These are phyloP conservation scores for Rhodophaea formosa DNA, from an alignment of 2,888 invertebrate genomes.

Conservation along the genomic window DNA sequence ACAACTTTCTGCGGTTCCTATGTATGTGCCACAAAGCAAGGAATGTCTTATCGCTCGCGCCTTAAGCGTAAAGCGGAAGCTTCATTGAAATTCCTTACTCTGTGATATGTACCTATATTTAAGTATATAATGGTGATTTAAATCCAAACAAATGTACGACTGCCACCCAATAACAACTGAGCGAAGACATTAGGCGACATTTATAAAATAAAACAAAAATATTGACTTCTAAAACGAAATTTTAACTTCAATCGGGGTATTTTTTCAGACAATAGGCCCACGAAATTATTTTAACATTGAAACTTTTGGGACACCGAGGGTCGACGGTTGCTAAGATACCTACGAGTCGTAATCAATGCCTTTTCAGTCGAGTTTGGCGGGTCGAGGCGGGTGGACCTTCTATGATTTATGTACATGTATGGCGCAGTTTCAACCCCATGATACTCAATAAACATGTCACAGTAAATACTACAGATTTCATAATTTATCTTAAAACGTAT, in stretches of 20 bases:
- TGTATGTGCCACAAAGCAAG: too few species aligned
- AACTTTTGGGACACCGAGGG: constrained; percentile 26
- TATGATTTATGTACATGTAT: neutral
- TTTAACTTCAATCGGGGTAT: constrained; percentile 7
- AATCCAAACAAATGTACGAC: too few species aligned
- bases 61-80: too few species aligned
- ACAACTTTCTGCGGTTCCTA: too few species aligned
- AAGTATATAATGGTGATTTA: too few species aligned
- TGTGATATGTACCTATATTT: too few species aligned
- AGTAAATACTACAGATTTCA: neutral
- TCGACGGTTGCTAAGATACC: constrained; percentile 22
- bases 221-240: constrained; percentile 5
- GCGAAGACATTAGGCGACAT: neutral
- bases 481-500: too few species aligned
- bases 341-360: constrained; percentile 29
- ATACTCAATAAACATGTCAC: neutral
- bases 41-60: too few species aligned
- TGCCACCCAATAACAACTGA: too few species aligned
- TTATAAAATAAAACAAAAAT: neutral
- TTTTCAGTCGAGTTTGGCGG: constrained; percentile 21
- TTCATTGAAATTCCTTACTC: too few species aligned
- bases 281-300: constrained; percentile 24
- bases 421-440: neutral
- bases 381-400: neutral
- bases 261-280: constrained; percentile 17